phyloP scores from a whole-genome alignment of 2,888 invertebrate species.

The Thelaira solivaga region DNA sequence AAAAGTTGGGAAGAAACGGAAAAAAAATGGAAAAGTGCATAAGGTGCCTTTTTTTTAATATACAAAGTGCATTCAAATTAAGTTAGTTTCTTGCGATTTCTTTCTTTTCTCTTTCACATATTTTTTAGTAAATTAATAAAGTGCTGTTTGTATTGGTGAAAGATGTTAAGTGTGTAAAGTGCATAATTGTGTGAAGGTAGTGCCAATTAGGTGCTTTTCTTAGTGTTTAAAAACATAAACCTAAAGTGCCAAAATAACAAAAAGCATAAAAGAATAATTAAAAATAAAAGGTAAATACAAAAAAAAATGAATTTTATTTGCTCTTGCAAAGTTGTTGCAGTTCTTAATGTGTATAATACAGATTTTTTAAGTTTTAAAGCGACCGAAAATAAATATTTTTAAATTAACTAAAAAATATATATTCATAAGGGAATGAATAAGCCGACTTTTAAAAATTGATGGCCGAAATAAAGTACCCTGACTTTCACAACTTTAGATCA shows the following conservation, averaged over 20 bases:
- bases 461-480: no score
- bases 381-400: no score
- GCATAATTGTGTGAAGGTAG: slow-evolving; percentile 26
- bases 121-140: slow-evolving; percentile 34
- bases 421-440: no score
- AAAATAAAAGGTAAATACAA: neutral
- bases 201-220: slow-evolving; percentile 36
- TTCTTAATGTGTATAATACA: no score
- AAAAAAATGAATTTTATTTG: neutral
- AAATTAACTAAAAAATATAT: no score
- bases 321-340: neutral
- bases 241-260: slow-evolving; percentile 1
- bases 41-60: slow-evolving; percentile 43
- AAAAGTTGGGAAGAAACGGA: slow-evolving; percentile 58
- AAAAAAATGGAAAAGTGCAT: slow-evolving; percentile 65
- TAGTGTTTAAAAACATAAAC: neutral
- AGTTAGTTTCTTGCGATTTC: slow-evolving; percentile 19
- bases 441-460: no score
- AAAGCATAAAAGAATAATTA: neutral
- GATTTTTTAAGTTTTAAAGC: no score
- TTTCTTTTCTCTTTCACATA: slow-evolving; percentile 2
- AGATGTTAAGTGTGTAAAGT: slow-evolving; percentile 24
- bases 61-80: slow-evolving; percentile 47
- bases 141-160: slow-evolving; percentile 34
- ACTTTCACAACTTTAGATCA: no score